Evolutionary conservation across 2,113 vertebrate genomes (phyloP).

Genomic region (Prietella phreatophila): DNA sequence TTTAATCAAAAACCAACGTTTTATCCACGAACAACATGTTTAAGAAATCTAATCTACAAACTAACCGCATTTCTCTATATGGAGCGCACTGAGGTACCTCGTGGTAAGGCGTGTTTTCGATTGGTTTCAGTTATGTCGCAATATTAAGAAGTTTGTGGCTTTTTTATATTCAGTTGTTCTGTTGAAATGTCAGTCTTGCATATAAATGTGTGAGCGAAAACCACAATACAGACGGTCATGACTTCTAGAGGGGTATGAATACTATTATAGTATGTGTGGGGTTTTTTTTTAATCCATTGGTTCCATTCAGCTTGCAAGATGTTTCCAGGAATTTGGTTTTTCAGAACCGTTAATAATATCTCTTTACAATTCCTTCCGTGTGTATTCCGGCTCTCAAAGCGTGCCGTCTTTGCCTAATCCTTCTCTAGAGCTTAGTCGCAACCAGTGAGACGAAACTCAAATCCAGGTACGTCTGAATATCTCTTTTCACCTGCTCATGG

Average conservation of each 20-base stretch:
- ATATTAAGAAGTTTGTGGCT: constrained; percentile 2
- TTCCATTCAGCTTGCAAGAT: constrained; percentile 15
- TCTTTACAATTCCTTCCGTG: constrained; percentile 25
- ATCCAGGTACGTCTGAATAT: constrained; percentile 56
- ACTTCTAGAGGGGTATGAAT: constrained; percentile 8
- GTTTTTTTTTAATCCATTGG: not conserved
- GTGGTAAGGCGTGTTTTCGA: not conserved
- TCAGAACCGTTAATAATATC: constrained; percentile 12
- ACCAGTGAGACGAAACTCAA: constrained; percentile 69
- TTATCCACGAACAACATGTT: not conserved
- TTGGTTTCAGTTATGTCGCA: not conserved
- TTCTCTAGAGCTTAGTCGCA: constrained; percentile 65
- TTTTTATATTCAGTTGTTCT: constrained; percentile 5
- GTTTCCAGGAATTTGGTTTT: constrained; percentile 24
- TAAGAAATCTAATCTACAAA: not conserved
- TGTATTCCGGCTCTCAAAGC: constrained; percentile 58
- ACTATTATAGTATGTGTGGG: not conserved
- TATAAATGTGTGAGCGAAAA: constrained; percentile 16
- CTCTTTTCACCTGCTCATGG: constrained; percentile 62
- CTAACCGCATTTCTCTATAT: no score
- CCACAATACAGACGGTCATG: constrained; percentile 13
- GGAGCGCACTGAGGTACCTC: not conserved
- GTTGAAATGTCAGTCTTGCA: not conserved
- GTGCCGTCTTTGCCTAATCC: constrained; percentile 70
- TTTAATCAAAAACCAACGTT: not conserved